A percentile compares a stretch with the other conserved stretches of the same genome.
Evolutionary conservation across 1,140 invertebrate genomes (phyloP).

Genomic region (Drosophila saltans): DNA sequence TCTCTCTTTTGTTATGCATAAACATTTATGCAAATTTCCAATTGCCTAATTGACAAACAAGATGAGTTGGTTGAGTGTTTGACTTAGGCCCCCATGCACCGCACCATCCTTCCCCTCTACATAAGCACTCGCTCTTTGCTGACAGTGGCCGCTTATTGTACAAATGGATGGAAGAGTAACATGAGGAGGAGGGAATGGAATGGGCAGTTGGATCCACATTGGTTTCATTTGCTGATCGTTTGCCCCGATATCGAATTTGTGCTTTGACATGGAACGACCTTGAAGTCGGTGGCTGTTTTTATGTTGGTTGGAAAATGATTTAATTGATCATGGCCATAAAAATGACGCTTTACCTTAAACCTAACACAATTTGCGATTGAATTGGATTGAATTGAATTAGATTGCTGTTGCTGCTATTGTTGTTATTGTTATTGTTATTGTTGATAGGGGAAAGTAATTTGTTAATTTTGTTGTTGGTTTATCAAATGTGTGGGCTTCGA

Average conservation of each 20-base stretch:
- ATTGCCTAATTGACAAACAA: constrained; percentile 60
- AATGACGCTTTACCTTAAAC: constrained; percentile 37
- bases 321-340: constrained; percentile 60
- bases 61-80: constrained; percentile 39
- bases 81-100: constrained; percentile 19
- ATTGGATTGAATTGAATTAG: constrained; percentile 59
- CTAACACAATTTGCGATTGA: constrained; percentile 48
- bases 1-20: constrained; percentile 47
- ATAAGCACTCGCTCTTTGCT: not conserved
- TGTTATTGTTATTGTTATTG: constrained; percentile 42
- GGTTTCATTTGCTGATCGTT: constrained; percentile 25
- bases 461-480: constrained; percentile 33
- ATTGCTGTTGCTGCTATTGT: constrained; percentile 16
- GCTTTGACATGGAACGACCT: constrained; percentile 72
- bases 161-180: constrained; percentile 15
- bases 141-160: constrained; percentile 65
- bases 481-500: constrained; percentile 21
- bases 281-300: constrained; percentile 38
- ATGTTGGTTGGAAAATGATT: constrained; percentile 49
- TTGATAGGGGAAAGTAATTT: constrained; percentile 74
- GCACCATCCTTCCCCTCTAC: not conserved
- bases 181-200: constrained; percentile 28
- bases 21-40: constrained; percentile 64
- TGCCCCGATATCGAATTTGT: constrained; percentile 44
- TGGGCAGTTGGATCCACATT: constrained; percentile 45